Evolutionary conservation across 2,797 vertebrate species (phyloP), one percentile per base, ranked within the genome.

Genomic region (Poeciliopsis paucimaculata): DNA sequence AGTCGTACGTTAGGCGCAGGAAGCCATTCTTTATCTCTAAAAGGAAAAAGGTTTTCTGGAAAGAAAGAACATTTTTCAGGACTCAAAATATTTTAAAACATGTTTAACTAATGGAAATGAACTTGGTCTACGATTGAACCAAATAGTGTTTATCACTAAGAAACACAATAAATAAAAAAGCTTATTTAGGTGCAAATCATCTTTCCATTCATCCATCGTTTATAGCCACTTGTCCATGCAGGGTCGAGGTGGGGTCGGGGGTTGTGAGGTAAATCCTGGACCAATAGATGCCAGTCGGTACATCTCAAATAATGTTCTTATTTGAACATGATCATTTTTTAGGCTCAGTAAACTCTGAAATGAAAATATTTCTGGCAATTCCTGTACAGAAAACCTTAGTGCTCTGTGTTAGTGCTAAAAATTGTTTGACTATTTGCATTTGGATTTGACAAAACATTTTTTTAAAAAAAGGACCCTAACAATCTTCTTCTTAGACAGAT

Each of bases 1-100:
- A 99, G 93, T 99, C 96, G 16, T 99, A 99, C 76, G 92, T 95
- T 16, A 99, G 94, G n/a, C 96, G 94, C n/a, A 99, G 86, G 91
- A 95, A 97, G 36, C 98, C 98, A 64, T 96, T 96, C 84, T 95
- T 97, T 91, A 99, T 93, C 89, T 98, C 97, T 55, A 99, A 92
- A 76, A 98, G 95, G 93, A 99, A 99, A 93, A 97, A 98, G 80
- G 96, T 97, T 20, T 94, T 95, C 98, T 99, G 92, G 46, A 84
- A 78, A 92, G 2, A 64, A 75, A 7, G 9, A 28, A 6, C 0
- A 49, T 75, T 43, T 5, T n/a, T 45, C 26, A 71, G 26, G 23
- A n/a, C 26, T n/a, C 26, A 13, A 70, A 34, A 70, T n/a, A 26
- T 55, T 55, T 55, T 26, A 53, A 55, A n/a, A n/a, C 10, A 55